phyloP scores from a whole-genome alignment of 2,888 invertebrate genomes.

The Platycheirus albimanus region DNA sequence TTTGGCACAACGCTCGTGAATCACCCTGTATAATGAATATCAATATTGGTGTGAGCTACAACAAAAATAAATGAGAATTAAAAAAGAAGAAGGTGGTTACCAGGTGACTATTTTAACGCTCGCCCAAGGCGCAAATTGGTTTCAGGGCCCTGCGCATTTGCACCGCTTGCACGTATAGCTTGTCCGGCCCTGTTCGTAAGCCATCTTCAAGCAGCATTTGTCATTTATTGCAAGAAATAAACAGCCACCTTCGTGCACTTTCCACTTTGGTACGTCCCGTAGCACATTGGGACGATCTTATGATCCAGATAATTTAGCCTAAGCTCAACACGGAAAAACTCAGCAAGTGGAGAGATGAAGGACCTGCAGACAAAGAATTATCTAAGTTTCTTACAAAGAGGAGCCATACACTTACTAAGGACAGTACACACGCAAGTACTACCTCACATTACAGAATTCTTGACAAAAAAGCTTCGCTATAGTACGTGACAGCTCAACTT shows the following conservation, averaged over 20 bases:
- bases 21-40: no score
- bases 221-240: conserved; percentile 13
- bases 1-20: no score
- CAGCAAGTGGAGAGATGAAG: conserved; percentile 5
- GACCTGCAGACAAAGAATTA: background rate
- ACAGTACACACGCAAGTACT: background rate
- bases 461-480: background rate
- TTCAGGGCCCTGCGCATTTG: no score
- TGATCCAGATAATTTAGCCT: background rate
- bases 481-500: background rate
- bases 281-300: background rate
- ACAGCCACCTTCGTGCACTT: conserved; percentile 22
- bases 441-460: background rate
- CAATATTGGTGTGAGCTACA: no score
- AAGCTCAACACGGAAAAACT: background rate
- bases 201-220: conserved; percentile 1
- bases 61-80: no score
- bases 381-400: background rate
- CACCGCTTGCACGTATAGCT: no score
- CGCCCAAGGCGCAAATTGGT: no score
- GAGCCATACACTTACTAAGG: background rate
- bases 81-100: no score
- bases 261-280: conserved; percentile 19
- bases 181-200: background rate
- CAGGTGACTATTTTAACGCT: no score